These are phyloP conservation scores for Ara ararauna DNA, from an alignment of 2,797 vertebrate species.

Conservation along the genomic window DNA sequence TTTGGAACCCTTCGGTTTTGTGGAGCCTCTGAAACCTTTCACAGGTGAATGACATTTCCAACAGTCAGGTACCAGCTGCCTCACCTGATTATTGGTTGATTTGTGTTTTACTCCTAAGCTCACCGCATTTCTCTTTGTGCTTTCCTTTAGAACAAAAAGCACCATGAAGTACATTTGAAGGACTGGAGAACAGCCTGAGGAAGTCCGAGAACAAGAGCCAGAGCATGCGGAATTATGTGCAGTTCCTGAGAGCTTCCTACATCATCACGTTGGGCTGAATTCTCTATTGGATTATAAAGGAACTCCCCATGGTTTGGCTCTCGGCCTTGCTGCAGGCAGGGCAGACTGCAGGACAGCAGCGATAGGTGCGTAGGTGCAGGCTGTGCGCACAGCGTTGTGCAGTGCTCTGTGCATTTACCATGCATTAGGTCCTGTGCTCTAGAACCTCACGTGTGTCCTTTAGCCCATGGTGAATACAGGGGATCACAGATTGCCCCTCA, in stretches of 20 bases:
- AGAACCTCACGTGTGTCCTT: background rate
- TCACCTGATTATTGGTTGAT: background rate
- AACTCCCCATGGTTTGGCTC: background rate
- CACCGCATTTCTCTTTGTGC: background rate
- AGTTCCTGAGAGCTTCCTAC: conserved; percentile 89
- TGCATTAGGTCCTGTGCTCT: background rate
- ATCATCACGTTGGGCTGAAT: conserved; percentile 85
- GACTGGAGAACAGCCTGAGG: conserved; percentile 88
- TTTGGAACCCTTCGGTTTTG: background rate
- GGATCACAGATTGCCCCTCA: background rate
- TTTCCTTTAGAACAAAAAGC: conserved; percentile 81
- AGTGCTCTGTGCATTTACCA: background rate
- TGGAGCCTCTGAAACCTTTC: background rate
- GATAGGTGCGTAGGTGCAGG: no score
- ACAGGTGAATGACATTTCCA: background rate
- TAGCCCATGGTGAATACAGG: background rate
- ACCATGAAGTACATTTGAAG: conserved; percentile 82
- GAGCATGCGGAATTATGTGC: conserved; percentile 89
- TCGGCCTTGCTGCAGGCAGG: background rate
- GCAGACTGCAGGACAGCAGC: background rate
- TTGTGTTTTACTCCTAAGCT: background rate
- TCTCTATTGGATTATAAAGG: background rate
- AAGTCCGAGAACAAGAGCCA: conserved; percentile 87
- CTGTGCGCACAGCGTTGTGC: background rate
- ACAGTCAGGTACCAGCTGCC: background rate